Evolutionary conservation across 2,797 vertebrate species (phyloP), one percentile per base, ranked within the genome.

Genomic region (Rallus crepitans): DNA sequence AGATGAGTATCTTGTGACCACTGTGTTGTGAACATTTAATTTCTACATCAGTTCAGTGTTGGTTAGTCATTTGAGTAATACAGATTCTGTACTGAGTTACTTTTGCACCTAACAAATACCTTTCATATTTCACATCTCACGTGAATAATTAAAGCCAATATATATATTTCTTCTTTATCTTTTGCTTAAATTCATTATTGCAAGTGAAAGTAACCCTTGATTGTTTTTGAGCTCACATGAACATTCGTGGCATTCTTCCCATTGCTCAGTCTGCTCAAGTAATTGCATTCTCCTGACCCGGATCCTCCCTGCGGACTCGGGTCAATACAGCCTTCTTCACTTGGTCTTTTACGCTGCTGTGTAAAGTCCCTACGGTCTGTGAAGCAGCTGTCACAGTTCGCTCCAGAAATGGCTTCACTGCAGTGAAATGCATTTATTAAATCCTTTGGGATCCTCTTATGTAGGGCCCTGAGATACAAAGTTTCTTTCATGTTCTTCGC

Each of bases 271-370:
- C 53, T 91, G 84, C 70, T 92, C 73, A 63, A 84, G 63, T 77
- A 88, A 88, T 84, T 80, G 50, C 76, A 83, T 77, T 82, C 66
- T 90, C 71, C 76, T 95, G 90, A 84, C 75, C 86, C 82, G 63
- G 88, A 83, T 93, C 88, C 47, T 82, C 60, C 66, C 53, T 87
- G 70, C 70, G 88, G 88, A 35, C 88, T 87, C 37, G n/a, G 70
- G 64, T 89, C 93, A 85, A 39, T 59, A 59, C 73, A 88, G 31
- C 47, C 35, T 77, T 86, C 75, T 76, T 82, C 76, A 30, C 69
- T 64, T 60, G 42, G 8, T 79, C 63, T 82, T 92, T 70, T 42
- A 56, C 45, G 17, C 12, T 50, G 48, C 30, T 88, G 39, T 72
- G 76, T 77, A 18, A 69, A 69, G 57, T 60, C 82, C 77, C 69